A percentile compares a stretch with the other conserved stretches of the same genome.
phyloP scores from a whole-genome alignment of 2,113 vertebrate genomes.

The Limanda limanda region DNA sequence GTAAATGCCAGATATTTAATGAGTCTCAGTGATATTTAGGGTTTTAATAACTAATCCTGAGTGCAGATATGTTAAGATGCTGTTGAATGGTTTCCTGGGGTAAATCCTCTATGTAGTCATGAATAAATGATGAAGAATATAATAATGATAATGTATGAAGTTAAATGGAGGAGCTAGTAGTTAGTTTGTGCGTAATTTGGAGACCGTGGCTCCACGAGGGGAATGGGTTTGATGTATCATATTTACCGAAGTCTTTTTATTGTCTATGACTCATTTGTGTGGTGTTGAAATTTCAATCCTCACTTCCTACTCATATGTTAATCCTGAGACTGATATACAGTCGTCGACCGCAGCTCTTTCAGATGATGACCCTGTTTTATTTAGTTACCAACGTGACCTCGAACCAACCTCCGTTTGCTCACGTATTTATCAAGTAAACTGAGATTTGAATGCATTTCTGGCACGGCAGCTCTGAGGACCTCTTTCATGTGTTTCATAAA shows the following conservation, averaged over 20 bases:
- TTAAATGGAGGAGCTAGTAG: background rate
- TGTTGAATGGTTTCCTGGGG: background rate
- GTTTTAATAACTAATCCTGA: background rate
- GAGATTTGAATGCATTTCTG: background rate
- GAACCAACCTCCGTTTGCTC: background rate
- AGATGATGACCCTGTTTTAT: background rate
- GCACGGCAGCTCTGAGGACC: background rate
- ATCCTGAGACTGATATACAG: background rate
- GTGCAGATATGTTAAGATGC: background rate
- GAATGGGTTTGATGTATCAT: background rate
- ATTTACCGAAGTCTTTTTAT: background rate
- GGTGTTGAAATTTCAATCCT: background rate
- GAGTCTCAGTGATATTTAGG: background rate
- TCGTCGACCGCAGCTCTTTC: background rate
- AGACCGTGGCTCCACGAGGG: background rate
- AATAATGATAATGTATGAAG: too few species aligned
- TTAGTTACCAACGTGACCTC: background rate
- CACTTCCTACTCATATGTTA: background rate
- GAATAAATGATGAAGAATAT: too few species aligned
- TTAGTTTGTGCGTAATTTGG: background rate
- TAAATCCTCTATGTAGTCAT: background rate
- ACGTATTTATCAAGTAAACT: background rate
- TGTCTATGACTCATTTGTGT: background rate
- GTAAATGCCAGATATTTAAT: background rate
- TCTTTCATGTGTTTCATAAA: slow-evolving; percentile 8